phyloP scores from a whole-genome alignment of 2,113 vertebrate species.

The Antigone vipio region DNA sequence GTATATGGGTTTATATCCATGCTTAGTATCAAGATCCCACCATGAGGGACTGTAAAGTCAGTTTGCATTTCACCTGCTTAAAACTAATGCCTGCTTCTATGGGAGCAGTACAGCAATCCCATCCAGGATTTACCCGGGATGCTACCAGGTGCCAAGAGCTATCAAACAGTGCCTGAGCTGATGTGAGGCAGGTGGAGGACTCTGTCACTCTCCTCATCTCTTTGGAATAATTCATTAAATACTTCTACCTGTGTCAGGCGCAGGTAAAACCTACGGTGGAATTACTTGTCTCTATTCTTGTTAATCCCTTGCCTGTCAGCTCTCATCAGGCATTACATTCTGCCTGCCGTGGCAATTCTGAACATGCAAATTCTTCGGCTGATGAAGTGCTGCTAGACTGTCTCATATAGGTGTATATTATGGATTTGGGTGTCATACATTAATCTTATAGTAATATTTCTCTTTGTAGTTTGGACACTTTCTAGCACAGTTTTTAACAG shows the following conservation, averaged over 20 bases:
- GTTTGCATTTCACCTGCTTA: slow-evolving; percentile 42
- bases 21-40: not conserved
- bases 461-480: slow-evolving; percentile 21
- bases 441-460: not conserved
- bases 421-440: slow-evolving; percentile 11
- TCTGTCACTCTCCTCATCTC: not conserved
- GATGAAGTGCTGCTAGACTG: slow-evolving; percentile 2
- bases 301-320: slow-evolving; percentile 63
- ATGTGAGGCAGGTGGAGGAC: not conserved
- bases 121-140: not conserved
- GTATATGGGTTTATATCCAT: not conserved
- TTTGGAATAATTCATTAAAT: slow-evolving; percentile 37
- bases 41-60: not conserved
- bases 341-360: not conserved
- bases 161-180: slow-evolving; percentile 7
- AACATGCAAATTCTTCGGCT: slow-evolving; percentile 40
- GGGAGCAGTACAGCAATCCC: not conserved
- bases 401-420: not conserved
- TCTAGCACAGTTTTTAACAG: not conserved
- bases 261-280: not conserved
- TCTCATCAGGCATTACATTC: slow-evolving; percentile 49
- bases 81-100: not conserved
- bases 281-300: slow-evolving; percentile 33
- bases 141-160: not conserved
- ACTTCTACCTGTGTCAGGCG: slow-evolving; percentile 45